Evolutionary conservation across 1,140 invertebrate genomes (phyloP).

Genomic region (Portunus trituberculatus): DNA sequence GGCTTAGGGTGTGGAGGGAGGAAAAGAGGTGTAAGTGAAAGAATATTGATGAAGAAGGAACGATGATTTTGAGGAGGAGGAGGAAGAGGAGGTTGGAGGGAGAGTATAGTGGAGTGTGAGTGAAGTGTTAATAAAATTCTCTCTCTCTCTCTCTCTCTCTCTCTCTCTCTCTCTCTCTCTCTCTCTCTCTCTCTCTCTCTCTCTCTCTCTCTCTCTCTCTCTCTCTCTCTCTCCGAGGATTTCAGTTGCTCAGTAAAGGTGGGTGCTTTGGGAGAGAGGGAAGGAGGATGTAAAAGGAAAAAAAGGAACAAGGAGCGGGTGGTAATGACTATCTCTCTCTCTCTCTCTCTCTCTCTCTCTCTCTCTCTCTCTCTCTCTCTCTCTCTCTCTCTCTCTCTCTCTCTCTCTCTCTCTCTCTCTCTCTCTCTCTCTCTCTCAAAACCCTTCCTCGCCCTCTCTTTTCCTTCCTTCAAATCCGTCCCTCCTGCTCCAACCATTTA

Average conservation of each 20-base stretch:
- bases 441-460: neutral
- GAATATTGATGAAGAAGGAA: too few relatives aligned
- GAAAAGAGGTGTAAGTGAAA: too few relatives aligned
- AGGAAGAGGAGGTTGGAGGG: too few relatives aligned
- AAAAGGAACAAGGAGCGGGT: too few relatives aligned
- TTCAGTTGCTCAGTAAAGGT: too few relatives aligned
- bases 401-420: neutral
- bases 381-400: neutral
- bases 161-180: neutral
- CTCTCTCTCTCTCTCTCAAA: neutral
- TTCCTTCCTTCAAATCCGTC: neutral
- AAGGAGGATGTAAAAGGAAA: too few relatives aligned
- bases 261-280: too few relatives aligned
- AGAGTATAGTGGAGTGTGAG: too few relatives aligned
- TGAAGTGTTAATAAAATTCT: too few relatives aligned
- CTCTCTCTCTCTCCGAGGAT: neutral
- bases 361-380: neutral
- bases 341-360: conserved; percentile 12
- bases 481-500: too few relatives aligned
- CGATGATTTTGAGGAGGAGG: too few relatives aligned
- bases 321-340: neutral
- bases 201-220: neutral
- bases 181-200: neutral
- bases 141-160: neutral
- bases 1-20: too few relatives aligned